These are phyloP conservation scores for Tenthredo livida DNA, from an alignment of 2,888 invertebrate genomes.

Conservation along the genomic window DNA sequence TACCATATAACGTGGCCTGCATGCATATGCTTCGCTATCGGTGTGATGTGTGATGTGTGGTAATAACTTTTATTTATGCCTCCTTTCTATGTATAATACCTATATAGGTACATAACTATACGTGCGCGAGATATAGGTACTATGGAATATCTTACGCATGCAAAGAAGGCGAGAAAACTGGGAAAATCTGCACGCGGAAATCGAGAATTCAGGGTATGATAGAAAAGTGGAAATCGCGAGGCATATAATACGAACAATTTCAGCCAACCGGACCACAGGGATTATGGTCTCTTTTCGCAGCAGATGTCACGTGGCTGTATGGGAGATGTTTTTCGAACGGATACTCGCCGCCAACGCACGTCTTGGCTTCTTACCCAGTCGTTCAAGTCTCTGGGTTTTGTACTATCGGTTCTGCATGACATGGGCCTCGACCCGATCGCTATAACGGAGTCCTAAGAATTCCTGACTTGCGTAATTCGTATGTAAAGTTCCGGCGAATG, in stretches of 20 bases:
- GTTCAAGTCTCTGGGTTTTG: constrained; percentile 73
- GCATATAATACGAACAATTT: neutral
- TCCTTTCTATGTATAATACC: neutral
- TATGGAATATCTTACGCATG: no score
- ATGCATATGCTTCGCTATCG: neutral
- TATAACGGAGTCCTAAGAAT: constrained; percentile 67
- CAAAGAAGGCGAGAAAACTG: no score
- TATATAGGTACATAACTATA: no score
- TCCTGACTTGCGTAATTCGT: constrained; percentile 72
- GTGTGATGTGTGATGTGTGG: neutral
- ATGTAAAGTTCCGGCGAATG: constrained; percentile 52
- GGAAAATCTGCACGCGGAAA: neutral
- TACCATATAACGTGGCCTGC: neutral
- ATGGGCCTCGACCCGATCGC: constrained; percentile 63
- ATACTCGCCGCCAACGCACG: constrained; percentile 72
- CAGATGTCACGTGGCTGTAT: constrained; percentile 69
- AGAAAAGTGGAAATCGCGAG: neutral
- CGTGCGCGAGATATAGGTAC: no score
- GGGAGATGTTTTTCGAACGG: constrained; percentile 74
- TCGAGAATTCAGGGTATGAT: neutral
- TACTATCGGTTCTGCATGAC: constrained; percentile 74
- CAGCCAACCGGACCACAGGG: neutral
- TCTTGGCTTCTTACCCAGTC: constrained; percentile 74
- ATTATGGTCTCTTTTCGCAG: constrained; percentile 56
- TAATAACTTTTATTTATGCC: neutral